These are phyloP conservation scores for Cephus rjabovi DNA, from an alignment of 2,888 invertebrate genomes.

Conservation along the genomic window DNA sequence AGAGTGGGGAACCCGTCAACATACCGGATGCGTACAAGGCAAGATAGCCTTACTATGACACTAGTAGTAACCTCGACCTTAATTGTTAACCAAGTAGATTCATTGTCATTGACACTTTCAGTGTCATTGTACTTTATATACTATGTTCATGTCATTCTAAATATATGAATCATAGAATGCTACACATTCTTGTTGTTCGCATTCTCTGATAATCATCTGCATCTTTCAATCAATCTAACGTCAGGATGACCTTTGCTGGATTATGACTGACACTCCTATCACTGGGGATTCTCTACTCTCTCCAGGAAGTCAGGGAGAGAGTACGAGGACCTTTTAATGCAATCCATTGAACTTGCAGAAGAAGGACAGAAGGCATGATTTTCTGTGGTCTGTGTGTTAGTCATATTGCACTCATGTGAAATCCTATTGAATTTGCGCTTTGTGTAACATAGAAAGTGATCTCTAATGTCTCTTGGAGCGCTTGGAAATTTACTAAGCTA, in stretches of 20 bases:
- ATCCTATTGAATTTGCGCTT: background rate
- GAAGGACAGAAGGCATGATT: background rate
- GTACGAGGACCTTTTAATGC: no score
- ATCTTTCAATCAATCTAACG: background rate
- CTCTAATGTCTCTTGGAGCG: background rate
- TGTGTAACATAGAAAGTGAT: background rate
- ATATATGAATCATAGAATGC: background rate
- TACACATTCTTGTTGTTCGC: background rate
- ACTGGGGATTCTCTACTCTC: background rate
- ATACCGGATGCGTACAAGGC: slow-evolving; percentile 97
- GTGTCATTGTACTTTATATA: background rate
- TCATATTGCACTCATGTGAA: background rate
- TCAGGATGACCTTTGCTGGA: background rate
- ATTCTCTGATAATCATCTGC: background rate
- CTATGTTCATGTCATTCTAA: background rate
- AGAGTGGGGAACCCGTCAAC: slow-evolving; percentile 92
- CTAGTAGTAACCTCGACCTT: background rate
- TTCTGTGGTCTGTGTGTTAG: background rate
- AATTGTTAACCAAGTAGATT: background rate
- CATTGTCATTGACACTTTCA: background rate
- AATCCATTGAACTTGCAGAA: no score
- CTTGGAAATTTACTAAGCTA: background rate
- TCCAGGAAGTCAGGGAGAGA: background rate
- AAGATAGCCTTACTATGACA: slow-evolving; percentile 35
- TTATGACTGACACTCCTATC: background rate